A percentile compares a stretch with the other conserved stretches of the same genome.
Conservation (phyloP, 1,140 invertebrate genomes). For the Dendroctonus valens region DNA sequence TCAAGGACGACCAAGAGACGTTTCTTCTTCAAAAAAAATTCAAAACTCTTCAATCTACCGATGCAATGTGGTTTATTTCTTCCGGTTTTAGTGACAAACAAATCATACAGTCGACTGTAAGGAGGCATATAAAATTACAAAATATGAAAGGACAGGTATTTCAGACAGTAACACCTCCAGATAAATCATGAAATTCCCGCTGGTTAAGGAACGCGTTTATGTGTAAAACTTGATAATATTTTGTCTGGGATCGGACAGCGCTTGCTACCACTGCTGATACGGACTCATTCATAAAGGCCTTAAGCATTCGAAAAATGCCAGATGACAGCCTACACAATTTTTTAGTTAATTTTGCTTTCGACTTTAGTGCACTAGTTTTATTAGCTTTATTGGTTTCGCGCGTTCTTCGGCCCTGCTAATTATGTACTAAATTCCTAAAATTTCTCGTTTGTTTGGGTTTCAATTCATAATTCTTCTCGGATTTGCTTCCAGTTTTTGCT, state of each 20-base stretch:
- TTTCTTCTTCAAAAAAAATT: too few species aligned
- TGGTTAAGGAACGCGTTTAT: conserved; percentile 32
- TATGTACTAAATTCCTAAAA: too few species aligned
- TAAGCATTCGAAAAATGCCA: conserved; percentile 20
- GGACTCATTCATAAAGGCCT: conserved; percentile 19
- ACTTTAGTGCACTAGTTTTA: too few species aligned
- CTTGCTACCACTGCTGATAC: conserved; percentile 27
- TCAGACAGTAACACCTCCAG: conserved; percentile 15
- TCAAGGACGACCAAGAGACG: too few species aligned
- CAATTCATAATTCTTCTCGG: too few species aligned
- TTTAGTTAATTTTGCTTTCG: conserved; percentile 11
- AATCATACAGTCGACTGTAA: conserved; percentile 3
- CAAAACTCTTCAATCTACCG: too few species aligned
- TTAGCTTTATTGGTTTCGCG: too few species aligned
- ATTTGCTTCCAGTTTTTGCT: too few species aligned
- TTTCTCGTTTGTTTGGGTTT: too few species aligned
- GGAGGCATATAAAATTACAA: conserved; percentile 17
- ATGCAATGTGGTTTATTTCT: too few species aligned
- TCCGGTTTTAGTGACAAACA: conserved; percentile 3
- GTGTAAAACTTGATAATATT: conserved; percentile 31
- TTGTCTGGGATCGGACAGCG: conserved; percentile 23
- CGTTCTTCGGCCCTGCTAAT: too few species aligned
- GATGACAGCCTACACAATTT: conserved; percentile 20
- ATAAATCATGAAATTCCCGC: conserved; percentile 25
- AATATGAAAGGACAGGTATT: conserved; percentile 18